A percentile compares a stretch with the other conserved stretches of the same genome.
phyloP scores from a whole-genome alignment of 2,113 vertebrate species.

The Upupa epops region DNA sequence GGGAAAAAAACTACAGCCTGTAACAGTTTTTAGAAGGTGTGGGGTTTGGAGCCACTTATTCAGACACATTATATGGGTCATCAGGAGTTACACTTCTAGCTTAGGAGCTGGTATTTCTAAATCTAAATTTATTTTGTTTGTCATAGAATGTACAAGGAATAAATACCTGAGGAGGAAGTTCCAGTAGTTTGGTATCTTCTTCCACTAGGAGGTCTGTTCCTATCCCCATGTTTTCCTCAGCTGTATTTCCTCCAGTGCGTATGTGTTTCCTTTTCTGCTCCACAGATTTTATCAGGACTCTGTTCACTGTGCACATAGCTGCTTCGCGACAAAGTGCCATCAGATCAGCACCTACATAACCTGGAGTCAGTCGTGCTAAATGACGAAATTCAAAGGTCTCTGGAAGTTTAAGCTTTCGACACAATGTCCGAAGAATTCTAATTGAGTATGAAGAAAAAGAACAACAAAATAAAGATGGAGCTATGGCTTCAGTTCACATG shows the following conservation, averaged over 20 bases:
- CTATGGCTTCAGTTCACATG: neutral
- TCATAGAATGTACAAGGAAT: neutral
- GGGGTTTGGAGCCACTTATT: neutral
- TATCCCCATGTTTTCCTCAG: neutral
- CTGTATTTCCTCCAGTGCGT: neutral
- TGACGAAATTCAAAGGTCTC: slow-evolving; percentile 80
- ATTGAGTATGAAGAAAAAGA: neutral
- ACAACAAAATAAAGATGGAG: neutral
- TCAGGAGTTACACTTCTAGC: neutral
- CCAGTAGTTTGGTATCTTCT: neutral
- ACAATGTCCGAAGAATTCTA: slow-evolving; percentile 92
- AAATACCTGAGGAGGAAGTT: slow-evolving; percentile 30
- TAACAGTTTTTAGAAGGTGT: neutral
- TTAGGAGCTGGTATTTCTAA: neutral
- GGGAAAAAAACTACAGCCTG: neutral
- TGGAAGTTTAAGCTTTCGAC: slow-evolving; percentile 86
- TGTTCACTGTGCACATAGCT: slow-evolving; percentile 85
- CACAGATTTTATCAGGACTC: slow-evolving; percentile 75
- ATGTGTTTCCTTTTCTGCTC: neutral
- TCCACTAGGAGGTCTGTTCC: neutral
- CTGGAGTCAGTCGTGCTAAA: slow-evolving; percentile 88
- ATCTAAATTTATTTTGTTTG: neutral
- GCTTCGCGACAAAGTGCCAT: slow-evolving; percentile 95
- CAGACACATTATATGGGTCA: neutral
- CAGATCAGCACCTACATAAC: slow-evolving; percentile 93